phyloP scores from a whole-genome alignment of 2,113 vertebrate genomes.

The Macrotis lagotis region DNA sequence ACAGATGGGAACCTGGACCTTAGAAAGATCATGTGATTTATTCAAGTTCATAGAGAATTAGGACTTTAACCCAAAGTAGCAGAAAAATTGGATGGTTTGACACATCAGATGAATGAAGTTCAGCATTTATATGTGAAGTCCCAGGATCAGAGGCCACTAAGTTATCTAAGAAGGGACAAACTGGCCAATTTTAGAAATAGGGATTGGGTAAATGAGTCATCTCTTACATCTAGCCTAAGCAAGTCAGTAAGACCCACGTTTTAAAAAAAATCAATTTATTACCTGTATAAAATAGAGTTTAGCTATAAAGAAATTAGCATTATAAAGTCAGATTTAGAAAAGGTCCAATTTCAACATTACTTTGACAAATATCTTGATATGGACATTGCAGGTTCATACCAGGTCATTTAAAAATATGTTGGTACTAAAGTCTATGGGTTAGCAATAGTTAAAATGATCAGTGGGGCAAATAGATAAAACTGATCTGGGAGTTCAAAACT shows the following conservation, averaged over 20 bases:
- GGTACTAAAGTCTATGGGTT: background rate
- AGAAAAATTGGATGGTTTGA: background rate
- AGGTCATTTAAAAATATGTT: background rate
- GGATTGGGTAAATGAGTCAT: background rate
- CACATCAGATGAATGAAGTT: background rate
- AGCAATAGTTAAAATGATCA: background rate
- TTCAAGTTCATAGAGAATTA: no score
- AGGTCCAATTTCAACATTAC: background rate
- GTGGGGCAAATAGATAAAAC: background rate
- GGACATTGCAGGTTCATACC: background rate
- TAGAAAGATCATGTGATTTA: no score
- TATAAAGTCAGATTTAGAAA: background rate
- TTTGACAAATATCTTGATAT: background rate
- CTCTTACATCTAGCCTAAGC: background rate
- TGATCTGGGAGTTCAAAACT: no score
- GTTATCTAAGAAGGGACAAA: background rate
- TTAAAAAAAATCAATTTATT: background rate
- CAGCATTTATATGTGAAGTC: background rate
- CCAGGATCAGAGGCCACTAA: background rate
- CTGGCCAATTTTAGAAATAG: background rate
- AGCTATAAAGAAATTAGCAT: background rate
- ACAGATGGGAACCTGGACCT: no score
- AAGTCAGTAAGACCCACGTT: background rate
- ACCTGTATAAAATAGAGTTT: background rate
- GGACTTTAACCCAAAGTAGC: background rate